phyloP scores from a whole-genome alignment of 2,888 invertebrate genomes.

The Drosophila diplacantha region DNA sequence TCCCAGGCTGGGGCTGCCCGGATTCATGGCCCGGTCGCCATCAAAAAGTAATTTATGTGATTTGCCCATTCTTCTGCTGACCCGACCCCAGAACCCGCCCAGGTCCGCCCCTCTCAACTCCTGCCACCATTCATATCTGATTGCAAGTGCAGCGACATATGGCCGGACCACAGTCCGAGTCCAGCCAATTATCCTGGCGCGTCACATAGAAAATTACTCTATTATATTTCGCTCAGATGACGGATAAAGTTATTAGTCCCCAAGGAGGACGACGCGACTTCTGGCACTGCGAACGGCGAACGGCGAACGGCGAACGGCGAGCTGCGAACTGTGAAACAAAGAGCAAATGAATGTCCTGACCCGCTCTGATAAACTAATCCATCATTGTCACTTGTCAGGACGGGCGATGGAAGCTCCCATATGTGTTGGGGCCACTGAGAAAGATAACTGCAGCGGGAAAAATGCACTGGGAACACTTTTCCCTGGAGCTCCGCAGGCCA shows the following conservation, averaged over 20 bases:
- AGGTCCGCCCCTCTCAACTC: background rate
- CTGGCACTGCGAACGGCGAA: constrained; percentile 15
- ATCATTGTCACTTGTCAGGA: constrained; percentile 56
- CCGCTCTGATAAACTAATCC: constrained; percentile 52
- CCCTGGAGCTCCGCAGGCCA: background rate
- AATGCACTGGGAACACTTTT: background rate
- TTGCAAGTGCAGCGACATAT: constrained; percentile 68
- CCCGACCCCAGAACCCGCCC: constrained; percentile 5
- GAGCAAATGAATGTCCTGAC: constrained; percentile 55
- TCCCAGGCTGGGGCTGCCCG: constrained; percentile 27
- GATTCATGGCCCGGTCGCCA: constrained; percentile 60
- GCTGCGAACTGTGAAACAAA: constrained; percentile 21
- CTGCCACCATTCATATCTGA: constrained; percentile 44
- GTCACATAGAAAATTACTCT: constrained; percentile 64
- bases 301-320: constrained; percentile 15
- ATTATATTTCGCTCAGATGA: constrained; percentile 54
- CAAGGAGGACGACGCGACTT: constrained; percentile 31
- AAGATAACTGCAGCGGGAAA: constrained; percentile 3
- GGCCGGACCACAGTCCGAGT: constrained; percentile 43
- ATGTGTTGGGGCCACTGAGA: constrained; percentile 1
- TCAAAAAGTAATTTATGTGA: constrained; percentile 73
- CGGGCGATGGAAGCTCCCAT: constrained; percentile 15
- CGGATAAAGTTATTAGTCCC: constrained; percentile 64
- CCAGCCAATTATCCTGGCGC: constrained; percentile 57
- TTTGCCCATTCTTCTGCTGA: constrained; percentile 43